Base-by-base conservation (phyloP, 2,888 invertebrate species). In the Apotomis betuletana region DNA sequence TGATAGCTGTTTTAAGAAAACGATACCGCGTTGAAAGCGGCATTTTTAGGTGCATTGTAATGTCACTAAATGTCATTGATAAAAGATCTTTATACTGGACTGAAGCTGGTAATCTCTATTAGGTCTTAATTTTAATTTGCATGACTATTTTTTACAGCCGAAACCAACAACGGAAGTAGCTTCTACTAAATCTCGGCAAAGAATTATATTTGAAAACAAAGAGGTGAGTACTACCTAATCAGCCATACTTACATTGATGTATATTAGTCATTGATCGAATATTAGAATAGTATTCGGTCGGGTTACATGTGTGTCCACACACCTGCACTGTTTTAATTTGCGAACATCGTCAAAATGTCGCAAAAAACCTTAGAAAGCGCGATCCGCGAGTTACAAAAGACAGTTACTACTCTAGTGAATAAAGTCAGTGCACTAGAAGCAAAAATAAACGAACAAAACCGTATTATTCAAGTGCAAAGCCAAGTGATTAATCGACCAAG, bases 131-230 rank as follows among this genome's bases (percentile, higher is more conserved):
- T 54, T 77, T 75, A 27, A 27, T 2, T 27, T 27, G 27, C 2
- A 27, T 27, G 27, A 27, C 2, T 27, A 27, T 74, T 77, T 72
- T 58, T 82, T 83, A 15, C 84, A 89, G 88, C 74, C 78, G 9
- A 87, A 86, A 75, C 65, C 78, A 6, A 86, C 86, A 71, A 68
- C 79, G 15, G 89, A 87, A 52, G 62, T 73, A 46, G 73, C 76
- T 27, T 49, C 84, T 6, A 74, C 76, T 3, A 88, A 85, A 75
- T 86, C 86, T 4, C 80, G 91, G 58, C 85, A 82, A 69, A 83
- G 88, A 76, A 92, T 92, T 27, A 87, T 83, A 9, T 92, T 87
- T 77, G 85, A 85, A 54, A 81, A 80, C 38, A 89, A 87, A 84
- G 84, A 88, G 86, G 89, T 88, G 75, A 65, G 55, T 49, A 49